A percentile compares a stretch with the other conserved stretches of the same genome.
These are phyloP conservation scores for Eremobia ochroleuca DNA, from an alignment of 2,888 invertebrate species.

Conservation along the genomic window DNA sequence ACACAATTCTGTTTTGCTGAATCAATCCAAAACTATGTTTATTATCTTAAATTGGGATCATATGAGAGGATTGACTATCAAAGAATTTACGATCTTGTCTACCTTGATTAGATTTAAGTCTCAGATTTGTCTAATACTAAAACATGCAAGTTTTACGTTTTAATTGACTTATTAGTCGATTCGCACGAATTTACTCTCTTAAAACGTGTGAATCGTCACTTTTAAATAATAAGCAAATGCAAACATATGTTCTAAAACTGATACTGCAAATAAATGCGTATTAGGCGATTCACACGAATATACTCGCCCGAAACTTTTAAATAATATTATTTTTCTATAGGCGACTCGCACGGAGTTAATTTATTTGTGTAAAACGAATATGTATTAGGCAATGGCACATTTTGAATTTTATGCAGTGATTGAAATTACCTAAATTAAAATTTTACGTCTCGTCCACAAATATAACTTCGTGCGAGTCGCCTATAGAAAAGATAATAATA, in stretches of 20 bases:
- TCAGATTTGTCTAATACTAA: conserved; percentile 3
- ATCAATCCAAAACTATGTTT: conserved; percentile 27
- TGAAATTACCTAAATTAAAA: too few relatives aligned
- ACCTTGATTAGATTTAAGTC: conserved; percentile 38
- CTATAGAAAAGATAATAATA: background rate
- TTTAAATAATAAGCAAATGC: too few relatives aligned
- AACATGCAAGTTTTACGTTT: background rate
- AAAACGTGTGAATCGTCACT: too few relatives aligned
- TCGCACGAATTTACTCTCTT: too few relatives aligned
- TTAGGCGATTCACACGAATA: too few relatives aligned
- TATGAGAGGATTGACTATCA: conserved; percentile 42
- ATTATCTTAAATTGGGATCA: conserved; percentile 53
- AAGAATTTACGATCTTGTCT: conserved; percentile 52
- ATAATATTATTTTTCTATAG: too few relatives aligned
- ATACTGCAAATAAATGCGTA: too few relatives aligned
- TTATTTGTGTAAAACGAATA: too few relatives aligned
- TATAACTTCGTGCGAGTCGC: background rate
- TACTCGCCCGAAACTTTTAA: too few relatives aligned
- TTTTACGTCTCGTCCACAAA: background rate
- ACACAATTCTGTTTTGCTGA: conserved; percentile 32
- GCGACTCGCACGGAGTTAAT: too few relatives aligned
- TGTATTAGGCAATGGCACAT: background rate
- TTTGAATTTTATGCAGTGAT: background rate
- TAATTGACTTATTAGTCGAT: background rate
- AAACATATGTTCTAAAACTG: too few relatives aligned